These are phyloP conservation scores for Aphidius colemani DNA, from an alignment of 2,888 invertebrate species.

Conservation along the genomic window DNA sequence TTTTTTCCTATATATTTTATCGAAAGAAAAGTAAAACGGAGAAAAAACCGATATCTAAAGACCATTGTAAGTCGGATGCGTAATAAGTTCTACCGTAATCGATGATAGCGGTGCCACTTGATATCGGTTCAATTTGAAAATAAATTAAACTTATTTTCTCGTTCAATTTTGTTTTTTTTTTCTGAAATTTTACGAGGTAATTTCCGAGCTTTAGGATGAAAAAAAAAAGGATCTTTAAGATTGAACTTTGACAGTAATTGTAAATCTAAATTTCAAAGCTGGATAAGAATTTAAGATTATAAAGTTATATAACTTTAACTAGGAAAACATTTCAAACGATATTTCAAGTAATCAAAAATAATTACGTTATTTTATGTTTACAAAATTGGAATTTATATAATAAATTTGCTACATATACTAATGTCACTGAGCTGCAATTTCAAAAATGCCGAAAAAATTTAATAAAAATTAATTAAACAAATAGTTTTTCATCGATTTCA, in stretches of 20 bases:
- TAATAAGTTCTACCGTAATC: conserved; percentile 48
- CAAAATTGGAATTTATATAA: no score
- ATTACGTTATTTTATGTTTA: no score
- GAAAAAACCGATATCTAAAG: no score
- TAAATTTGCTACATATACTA: no score
- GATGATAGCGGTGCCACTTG: conserved; percentile 35
- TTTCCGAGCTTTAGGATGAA: not conserved
- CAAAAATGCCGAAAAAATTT: no score
- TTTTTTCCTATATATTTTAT: conserved; percentile 14
- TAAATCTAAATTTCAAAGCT: conserved; percentile 4
- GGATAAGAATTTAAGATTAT: not conserved
- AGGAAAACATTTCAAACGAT: no score
- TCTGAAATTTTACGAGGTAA: not conserved
- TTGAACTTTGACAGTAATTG: conserved; percentile 4
- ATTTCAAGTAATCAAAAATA: no score
- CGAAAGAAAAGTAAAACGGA: not conserved
- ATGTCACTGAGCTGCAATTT: no score
- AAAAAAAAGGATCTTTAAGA: no score
- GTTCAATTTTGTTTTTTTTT: conserved; percentile 15
- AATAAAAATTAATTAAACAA: no score
- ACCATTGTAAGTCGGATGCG: conserved; percentile 6
- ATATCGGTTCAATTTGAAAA: conserved; percentile 36
- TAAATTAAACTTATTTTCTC: conserved; percentile 41
- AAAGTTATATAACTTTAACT: no score
- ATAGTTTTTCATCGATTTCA: no score